phyloP scores from a whole-genome alignment of 2,888 invertebrate genomes.

The Hyposoter didymator region DNA sequence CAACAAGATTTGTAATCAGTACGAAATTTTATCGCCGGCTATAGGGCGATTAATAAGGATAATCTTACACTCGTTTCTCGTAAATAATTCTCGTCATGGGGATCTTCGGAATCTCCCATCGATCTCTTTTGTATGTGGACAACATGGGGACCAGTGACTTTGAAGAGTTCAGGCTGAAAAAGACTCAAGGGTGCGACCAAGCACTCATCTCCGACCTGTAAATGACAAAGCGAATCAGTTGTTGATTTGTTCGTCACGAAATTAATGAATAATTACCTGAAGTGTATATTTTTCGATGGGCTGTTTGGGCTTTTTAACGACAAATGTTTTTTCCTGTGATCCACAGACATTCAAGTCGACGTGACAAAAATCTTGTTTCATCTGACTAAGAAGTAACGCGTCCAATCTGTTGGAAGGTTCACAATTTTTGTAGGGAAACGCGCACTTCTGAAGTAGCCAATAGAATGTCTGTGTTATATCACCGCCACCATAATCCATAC shows the following conservation, averaged over 20 bases:
- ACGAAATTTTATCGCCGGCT: no score
- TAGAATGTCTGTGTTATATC: slow-evolving; percentile 96
- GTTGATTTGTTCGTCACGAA: background rate
- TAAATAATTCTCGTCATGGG: slow-evolving; percentile 96
- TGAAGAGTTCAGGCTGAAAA: slow-evolving; percentile 94
- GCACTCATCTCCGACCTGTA: slow-evolving; percentile 94
- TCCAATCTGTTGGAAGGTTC: slow-evolving; percentile 91
- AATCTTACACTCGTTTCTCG: slow-evolving; percentile 91
- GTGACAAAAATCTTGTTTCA: slow-evolving; percentile 96
- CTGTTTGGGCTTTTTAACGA: slow-evolving; percentile 90
- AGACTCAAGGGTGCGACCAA: slow-evolving; percentile 95
- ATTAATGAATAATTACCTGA: slow-evolving; percentile 83
- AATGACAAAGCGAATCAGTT: slow-evolving; percentile 32
- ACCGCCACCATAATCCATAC: slow-evolving; percentile 95
- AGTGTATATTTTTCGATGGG: slow-evolving; percentile 90
- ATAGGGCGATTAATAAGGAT: no score
- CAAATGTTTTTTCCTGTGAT: slow-evolving; percentile 92
- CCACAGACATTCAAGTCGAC: slow-evolving; percentile 96
- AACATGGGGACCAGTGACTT: slow-evolving; percentile 91
- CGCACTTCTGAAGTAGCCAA: slow-evolving; percentile 95
- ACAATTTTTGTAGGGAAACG: slow-evolving; percentile 95
- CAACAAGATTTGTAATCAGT: no score
- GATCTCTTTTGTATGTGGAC: slow-evolving; percentile 90
- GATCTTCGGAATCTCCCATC: slow-evolving; percentile 95
- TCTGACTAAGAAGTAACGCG: slow-evolving; percentile 91